Conservation (phyloP, 2,888 invertebrate genomes). For the Ischnura elegans region DNA sequence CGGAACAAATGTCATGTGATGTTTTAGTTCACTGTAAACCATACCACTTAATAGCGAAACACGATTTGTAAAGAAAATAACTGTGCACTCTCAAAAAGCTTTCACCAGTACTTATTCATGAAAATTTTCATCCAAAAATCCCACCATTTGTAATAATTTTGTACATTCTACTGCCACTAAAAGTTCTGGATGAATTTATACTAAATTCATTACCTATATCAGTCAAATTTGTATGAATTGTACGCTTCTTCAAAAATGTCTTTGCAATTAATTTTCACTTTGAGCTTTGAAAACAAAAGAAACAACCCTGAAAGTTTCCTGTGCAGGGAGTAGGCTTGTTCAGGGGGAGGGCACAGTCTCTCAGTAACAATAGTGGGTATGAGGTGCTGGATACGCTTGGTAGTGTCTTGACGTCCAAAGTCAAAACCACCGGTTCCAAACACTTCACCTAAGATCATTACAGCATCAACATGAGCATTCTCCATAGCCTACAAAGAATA, state of each 20-base stretch:
- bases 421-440: conserved; percentile 90
- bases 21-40: not conserved
- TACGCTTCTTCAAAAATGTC: conserved; percentile 91
- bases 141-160: not conserved
- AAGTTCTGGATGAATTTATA: not conserved
- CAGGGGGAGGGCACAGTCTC: conserved; percentile 97
- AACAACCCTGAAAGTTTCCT: conserved; percentile 98
- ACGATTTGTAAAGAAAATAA: not conserved
- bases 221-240: conserved; percentile 80
- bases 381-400: conserved; percentile 88
- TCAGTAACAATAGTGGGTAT: conserved; percentile 97
- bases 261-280: conserved; percentile 89
- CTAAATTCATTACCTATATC: not conserved
- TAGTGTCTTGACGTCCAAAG: conserved; percentile 92
- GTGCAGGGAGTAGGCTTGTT: conserved; percentile 98
- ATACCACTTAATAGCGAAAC: not conserved
- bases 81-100: not conserved
- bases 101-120: not conserved
- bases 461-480: conserved; percentile 96
- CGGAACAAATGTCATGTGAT: not conserved
- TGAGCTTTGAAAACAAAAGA: conserved; percentile 92
- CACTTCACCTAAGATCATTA: conserved; percentile 98
- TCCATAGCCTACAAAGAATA: conserved; percentile 92
- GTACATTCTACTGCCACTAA: not conserved
- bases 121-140: not conserved